Percentiles rank a stretch among this genome's conserved stretches.
phyloP scores from a whole-genome alignment of 2,888 invertebrate species.

The Lasius fuliginosus region DNA sequence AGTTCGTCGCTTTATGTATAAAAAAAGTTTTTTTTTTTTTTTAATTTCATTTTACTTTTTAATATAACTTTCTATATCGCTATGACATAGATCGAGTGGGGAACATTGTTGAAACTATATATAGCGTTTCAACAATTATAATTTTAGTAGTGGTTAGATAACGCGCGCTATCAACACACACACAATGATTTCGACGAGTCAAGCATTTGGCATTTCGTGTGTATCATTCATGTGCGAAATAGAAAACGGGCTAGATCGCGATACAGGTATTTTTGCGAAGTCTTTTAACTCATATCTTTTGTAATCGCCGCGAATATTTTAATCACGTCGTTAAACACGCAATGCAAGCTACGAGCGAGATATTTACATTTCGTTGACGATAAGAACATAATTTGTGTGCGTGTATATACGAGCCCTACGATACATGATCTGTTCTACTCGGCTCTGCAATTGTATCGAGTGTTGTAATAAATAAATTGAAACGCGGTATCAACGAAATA shows the following conservation, averaged over 20 bases:
- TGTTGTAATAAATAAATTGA: slow-evolving; percentile 42
- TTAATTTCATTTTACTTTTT: slow-evolving; percentile 8
- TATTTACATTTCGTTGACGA: slow-evolving; percentile 26
- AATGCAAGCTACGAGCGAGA: neutral
- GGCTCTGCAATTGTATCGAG: slow-evolving; percentile 38
- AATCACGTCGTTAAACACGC: slow-evolving; percentile 38
- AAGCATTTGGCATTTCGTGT: neutral
- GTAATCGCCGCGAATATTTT: slow-evolving; percentile 20
- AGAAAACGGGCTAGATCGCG: slow-evolving; percentile 6
- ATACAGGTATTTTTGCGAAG: neutral
- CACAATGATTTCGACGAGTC: slow-evolving; percentile 3
- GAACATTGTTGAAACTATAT: neutral
- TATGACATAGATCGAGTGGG: slow-evolving; percentile 4
- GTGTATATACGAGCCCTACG: slow-evolving; percentile 27
- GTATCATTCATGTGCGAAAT: neutral
- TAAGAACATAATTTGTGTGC: slow-evolving; percentile 27
- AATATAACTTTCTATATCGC: neutral
- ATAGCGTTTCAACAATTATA: neutral
- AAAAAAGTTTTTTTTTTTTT: neutral
- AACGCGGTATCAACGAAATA: slow-evolving; percentile 35
- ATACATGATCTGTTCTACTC: slow-evolving; percentile 22
- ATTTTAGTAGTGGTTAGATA: neutral
- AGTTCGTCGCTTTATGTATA: slow-evolving; percentile 9
- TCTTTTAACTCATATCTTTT: slow-evolving; percentile 1
- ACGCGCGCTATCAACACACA: neutral